Evolutionary conservation across 2,797 vertebrate species (phyloP).

Genomic region (Sebastes steindachneri): DNA sequence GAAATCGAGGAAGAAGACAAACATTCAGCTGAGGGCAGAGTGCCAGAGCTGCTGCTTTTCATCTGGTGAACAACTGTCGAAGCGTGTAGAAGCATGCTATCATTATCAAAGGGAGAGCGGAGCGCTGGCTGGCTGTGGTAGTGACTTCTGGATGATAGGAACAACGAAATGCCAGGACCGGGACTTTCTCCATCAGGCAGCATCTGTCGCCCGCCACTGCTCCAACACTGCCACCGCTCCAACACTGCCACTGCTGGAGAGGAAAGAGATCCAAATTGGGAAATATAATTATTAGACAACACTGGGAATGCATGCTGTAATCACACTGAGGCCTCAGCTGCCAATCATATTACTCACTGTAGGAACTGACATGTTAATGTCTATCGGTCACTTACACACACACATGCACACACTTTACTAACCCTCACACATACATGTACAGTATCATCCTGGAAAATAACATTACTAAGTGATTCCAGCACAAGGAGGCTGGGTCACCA

Average conservation of each 20-base stretch:
- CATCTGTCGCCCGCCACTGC: background rate
- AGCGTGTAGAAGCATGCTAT: slow-evolving; percentile 7
- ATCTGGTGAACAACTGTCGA: slow-evolving; percentile 37
- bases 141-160: background rate
- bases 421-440: background rate
- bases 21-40: background rate
- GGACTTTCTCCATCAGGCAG: background rate
- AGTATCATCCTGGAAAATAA: background rate
- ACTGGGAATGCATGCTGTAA: background rate
- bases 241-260: background rate
- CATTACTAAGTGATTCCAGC: background rate
- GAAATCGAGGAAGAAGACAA: slow-evolving; percentile 34
- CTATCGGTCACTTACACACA: too few species aligned
- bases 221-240: background rate
- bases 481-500: background rate
- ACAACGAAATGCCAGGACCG: background rate
- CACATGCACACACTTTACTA: background rate
- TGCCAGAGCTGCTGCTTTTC: slow-evolving; percentile 14
- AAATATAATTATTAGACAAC: background rate
- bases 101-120: slow-evolving; percentile 1
- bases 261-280: background rate
- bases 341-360: background rate
- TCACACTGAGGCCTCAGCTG: background rate
- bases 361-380: background rate
- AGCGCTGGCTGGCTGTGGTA: background rate